Base-by-base conservation (phyloP, 1,140 invertebrate genomes). In the Forficula auricularia region DNA sequence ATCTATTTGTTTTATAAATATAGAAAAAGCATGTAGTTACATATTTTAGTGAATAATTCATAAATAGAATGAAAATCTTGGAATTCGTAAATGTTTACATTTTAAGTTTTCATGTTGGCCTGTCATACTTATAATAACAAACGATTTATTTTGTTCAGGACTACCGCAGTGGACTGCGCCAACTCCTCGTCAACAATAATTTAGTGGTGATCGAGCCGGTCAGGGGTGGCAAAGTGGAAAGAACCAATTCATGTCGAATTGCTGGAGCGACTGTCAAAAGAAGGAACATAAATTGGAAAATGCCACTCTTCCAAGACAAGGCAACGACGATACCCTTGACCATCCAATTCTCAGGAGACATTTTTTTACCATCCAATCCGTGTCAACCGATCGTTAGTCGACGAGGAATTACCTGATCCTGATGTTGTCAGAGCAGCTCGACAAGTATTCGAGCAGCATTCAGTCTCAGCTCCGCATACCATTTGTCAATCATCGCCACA, bases 171-270 rank as follows among this genome's bases (percentile, higher is more conserved):
- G 50, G 50, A 0, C 77, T 82, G 50, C 78, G 82, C 57, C 79
- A 84, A 57, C 58, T 84, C 38, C 54, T 85, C 18, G 68, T 79
- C 40, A 78, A 80, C 50, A 82, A 85, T 50, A 83, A 83, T 53
- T 79, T 84, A 19, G 79, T 85, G 0, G 83, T 85, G 46, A 83
- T 84, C 37, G 81, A 85, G 59, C 80, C 81, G 0, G 78, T 82
- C 2, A 65, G 80, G 45, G 78, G 44, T 43, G 32, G 18, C 27
- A 9, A 12, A 44, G 45, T 19, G 1, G 54, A 50, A 31, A 63
- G 59, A 30, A 40, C 48, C 0, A 40, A 49, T 2, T 44, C 34
- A 1, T 54, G 50, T 35, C 53, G 57, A 27, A 46, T 58, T 2
- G 51, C 56, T 0, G 62, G 66, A 32, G 55, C 59, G 40, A 56